Evolutionary conservation across 2,888 invertebrate species (phyloP).

Genomic region (Erpobdella octoculata): DNA sequence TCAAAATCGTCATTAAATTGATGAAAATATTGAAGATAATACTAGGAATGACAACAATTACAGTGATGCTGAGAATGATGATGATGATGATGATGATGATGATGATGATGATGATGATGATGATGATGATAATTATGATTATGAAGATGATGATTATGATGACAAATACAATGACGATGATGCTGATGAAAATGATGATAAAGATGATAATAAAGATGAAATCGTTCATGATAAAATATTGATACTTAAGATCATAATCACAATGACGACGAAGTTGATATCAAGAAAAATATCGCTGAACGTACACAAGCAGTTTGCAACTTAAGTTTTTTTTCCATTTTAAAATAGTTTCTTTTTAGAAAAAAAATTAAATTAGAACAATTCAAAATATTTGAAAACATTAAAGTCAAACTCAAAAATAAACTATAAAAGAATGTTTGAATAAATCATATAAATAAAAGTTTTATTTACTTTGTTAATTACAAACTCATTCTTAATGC

Average conservation of each 20-base stretch:
- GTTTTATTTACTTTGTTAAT: too few species aligned
- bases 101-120: slow-evolving; percentile 20
- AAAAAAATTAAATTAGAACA: too few species aligned
- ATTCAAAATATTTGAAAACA: too few species aligned
- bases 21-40: slow-evolving; percentile 3
- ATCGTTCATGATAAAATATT: background rate
- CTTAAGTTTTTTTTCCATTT: background rate
- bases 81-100: slow-evolving; percentile 16
- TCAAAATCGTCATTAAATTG: too few species aligned
- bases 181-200: slow-evolving; percentile 17
- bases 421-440: too few species aligned
- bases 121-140: slow-evolving; percentile 17
- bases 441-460: too few species aligned
- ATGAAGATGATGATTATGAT: slow-evolving; percentile 8
- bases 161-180: slow-evolving; percentile 19
- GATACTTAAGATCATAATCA: slow-evolving; percentile 9
- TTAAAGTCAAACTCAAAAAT: too few species aligned
- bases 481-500: too few species aligned
- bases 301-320: too few species aligned
- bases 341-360: too few species aligned
- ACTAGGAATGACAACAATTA: background rate
- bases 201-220: slow-evolving; percentile 3
- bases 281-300: background rate
- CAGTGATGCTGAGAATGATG: background rate
- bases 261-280: background rate